Percentiles rank a stretch among this genome's conserved stretches.
These are phyloP conservation scores for Leucophenga varia DNA, from an alignment of 1,140 invertebrate genomes.

Conservation along the genomic window DNA sequence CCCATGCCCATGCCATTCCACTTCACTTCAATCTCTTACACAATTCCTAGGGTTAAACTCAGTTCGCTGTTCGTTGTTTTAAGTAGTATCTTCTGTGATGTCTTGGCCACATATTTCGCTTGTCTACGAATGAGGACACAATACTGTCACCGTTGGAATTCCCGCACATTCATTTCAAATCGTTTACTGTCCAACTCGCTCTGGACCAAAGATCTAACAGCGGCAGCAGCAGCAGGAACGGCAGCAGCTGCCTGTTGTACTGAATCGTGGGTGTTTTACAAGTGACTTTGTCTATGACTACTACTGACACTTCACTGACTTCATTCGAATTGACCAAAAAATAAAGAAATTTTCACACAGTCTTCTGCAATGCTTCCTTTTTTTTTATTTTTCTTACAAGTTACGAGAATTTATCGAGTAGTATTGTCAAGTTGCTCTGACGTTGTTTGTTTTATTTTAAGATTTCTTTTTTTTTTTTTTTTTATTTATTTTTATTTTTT, in stretches of 20 bases:
- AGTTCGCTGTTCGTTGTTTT: no score
- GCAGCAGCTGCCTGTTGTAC: conserved; percentile 17
- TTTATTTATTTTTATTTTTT: conserved; percentile 2
- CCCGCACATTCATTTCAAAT: conserved; percentile 50
- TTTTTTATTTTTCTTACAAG: background rate
- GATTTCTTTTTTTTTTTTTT: conserved; percentile 8
- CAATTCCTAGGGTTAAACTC: no score
- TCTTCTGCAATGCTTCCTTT: conserved; percentile 27
- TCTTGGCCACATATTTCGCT: conserved; percentile 54
- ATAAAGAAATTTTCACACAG: no score
- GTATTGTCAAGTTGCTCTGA: background rate
- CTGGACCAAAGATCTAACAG: background rate
- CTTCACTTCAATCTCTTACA: no score
- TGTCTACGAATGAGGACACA: conserved; percentile 46
- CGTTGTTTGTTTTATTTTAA: conserved; percentile 17
- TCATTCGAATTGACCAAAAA: no score
- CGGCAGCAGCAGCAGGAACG: conserved; percentile 22
- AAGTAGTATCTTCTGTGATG: no score
- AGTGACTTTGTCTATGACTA: conserved; percentile 44
- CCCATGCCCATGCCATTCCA: no score
- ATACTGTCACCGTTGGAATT: conserved; percentile 49
- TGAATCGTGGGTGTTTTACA: conserved; percentile 40
- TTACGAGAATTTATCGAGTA: background rate
- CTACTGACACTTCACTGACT: no score
- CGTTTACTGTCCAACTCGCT: conserved; percentile 1